phyloP scores from a whole-genome alignment of 1,140 invertebrate genomes.

The Drosophila watanabei region DNA sequence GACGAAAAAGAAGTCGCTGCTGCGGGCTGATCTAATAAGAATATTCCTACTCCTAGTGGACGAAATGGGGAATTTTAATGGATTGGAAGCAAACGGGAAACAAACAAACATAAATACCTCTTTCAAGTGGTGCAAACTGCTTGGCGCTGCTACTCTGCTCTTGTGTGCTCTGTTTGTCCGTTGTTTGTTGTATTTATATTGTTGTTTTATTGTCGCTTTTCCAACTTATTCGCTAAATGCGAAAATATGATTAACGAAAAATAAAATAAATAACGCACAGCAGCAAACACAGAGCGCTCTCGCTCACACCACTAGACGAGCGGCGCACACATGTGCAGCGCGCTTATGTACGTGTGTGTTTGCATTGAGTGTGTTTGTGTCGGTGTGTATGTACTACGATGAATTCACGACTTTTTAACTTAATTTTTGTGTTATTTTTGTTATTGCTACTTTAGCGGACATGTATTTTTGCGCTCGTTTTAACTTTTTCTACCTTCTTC shows the following conservation, averaged over 20 bases:
- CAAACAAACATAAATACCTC: conserved; percentile 55
- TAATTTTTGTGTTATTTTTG: conserved; percentile 49
- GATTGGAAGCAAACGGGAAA: conserved; percentile 14
- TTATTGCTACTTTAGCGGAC: conserved; percentile 30
- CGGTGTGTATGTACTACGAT: conserved; percentile 44
- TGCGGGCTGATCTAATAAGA: conserved; percentile 70
- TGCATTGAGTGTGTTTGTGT: conserved; percentile 9
- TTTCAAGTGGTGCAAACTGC: conserved; percentile 74
- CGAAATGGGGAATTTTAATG: conserved; percentile 5
- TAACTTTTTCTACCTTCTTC: conserved; percentile 31
- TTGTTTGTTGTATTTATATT: conserved; percentile 55
- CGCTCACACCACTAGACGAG: conserved; percentile 48
- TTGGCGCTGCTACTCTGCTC: conserved; percentile 42
- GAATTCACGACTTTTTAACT: conserved; percentile 68
- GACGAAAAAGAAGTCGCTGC: conserved; percentile 67
- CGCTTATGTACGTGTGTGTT: conserved; percentile 15
- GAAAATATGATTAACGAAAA: conserved; percentile 72
- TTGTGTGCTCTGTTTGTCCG: conserved; percentile 36
- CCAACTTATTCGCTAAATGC: conserved; percentile 55
- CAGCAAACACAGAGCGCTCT: conserved; percentile 49
- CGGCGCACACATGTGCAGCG: conserved; percentile 50
- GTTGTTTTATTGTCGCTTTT: conserved; percentile 47
- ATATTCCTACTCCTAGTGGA: conserved; percentile 46
- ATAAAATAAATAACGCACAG: conserved; percentile 64
- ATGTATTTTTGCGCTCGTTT: conserved; percentile 45